Base-by-base conservation (phyloP, 1,140 invertebrate species). In the Nephotettix cincticeps region DNA sequence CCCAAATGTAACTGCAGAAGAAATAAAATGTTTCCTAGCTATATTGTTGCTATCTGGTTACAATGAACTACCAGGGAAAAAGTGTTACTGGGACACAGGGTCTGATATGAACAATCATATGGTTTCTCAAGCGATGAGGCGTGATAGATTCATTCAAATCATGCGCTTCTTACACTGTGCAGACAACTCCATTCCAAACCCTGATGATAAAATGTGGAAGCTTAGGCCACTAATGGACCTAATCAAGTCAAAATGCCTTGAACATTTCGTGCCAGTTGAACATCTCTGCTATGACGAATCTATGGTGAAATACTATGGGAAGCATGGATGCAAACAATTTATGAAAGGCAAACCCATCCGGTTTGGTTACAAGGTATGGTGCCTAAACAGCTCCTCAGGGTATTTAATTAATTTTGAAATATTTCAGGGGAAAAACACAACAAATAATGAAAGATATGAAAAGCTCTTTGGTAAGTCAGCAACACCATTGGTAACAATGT, bases 261-360 rank as follows among this genome's bases (percentile, higher is more conserved):
- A 73, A 32, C 63, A 76, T 71, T 78, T 75, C 74, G 71, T 75
- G 51, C 75, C 75, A 29, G 73, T 72, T 63, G 28, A 72, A 77
- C 72, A 74, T 68, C 70, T 77, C 17, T 65, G 43, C 21, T 76
- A 74, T 68, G 77, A 78, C 74, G 76, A 79, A 71, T 72, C 71
- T 27, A 78, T 78, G 77, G 71, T 78, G 19, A 63, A 68, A 68
- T 72, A 72, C 68, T 72, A 25, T 28, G 64, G 71, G 21, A 69
- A 40, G 68, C 78, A 79, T 66, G 43, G 70, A n/a, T 76, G n/a
- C 63, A 78, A 79, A 65, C 76, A 78, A 66, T 78, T 75, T 71
- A 78, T 77, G 23, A 66, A 74, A 73, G 28, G 69, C 58, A 75
- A 74, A 67, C 71, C 74, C 23, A 73, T 74, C 17, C 27, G 68